phyloP scores from a whole-genome alignment of 2,888 invertebrate species.

The Adineta ricciae region DNA sequence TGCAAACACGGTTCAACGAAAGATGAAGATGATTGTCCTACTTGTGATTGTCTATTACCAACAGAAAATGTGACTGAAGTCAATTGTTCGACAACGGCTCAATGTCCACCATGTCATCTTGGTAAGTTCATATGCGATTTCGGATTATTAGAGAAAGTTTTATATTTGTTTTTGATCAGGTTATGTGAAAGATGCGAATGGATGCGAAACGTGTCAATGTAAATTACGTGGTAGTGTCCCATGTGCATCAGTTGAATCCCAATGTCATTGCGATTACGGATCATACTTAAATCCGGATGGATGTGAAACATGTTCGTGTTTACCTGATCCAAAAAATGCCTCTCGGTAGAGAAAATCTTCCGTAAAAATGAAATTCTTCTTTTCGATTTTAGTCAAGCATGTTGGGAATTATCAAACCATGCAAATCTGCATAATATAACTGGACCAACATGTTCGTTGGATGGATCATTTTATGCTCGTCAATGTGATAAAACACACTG shows the following conservation, averaged over 20 bases:
- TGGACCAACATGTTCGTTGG: constrained; percentile 4
- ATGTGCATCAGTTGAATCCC: neutral
- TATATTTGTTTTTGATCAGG: neutral
- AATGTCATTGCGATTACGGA: constrained; percentile 30
- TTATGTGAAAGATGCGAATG: constrained; percentile 28
- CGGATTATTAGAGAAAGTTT: neutral
- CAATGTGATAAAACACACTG: constrained; percentile 29
- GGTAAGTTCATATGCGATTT: neutral
- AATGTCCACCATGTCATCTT: constrained; percentile 3
- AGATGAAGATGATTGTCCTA: constrained; percentile 31
- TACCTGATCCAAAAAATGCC: constrained; percentile 26
- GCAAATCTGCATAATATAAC: neutral
- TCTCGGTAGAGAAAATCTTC: neutral
- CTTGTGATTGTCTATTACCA: constrained; percentile 32
- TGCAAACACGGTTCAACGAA: constrained; percentile 31
- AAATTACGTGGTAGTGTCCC: constrained; percentile 27
- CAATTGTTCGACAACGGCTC: neutral
- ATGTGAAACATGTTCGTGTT: constrained; percentile 30
- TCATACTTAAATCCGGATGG: constrained; percentile 29
- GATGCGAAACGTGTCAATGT: constrained; percentile 32
- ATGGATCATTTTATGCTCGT: constrained; percentile 23
- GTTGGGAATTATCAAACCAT: neutral
- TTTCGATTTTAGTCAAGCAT: neutral
- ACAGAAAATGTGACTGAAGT: neutral
- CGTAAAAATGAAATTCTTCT: neutral